Evolutionary conservation across 1,140 invertebrate genomes (phyloP).

Genomic region (Cheumatopsyche charites): DNA sequence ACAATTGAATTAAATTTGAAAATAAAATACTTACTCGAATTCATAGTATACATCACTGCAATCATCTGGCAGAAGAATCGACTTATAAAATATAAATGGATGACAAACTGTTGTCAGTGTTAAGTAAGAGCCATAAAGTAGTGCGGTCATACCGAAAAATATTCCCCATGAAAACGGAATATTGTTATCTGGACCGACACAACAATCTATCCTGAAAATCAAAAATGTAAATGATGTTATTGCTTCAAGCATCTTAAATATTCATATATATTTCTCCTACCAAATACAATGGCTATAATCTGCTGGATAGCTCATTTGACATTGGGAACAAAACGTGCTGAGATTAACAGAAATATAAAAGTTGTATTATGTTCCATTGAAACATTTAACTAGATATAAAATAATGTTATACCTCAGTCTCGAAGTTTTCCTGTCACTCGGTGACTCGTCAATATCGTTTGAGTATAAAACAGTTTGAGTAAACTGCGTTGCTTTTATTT

Average conservation of each 20-base stretch:
- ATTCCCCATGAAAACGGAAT: constrained; percentile 66
- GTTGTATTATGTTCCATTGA: neutral
- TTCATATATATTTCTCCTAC: constrained; percentile 50
- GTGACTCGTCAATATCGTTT: neutral
- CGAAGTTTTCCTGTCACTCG: neutral
- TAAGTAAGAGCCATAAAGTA: constrained; percentile 72
- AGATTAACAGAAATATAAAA: constrained; percentile 27
- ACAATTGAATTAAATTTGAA: neutral
- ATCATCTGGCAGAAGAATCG: constrained; percentile 71
- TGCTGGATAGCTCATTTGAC: constrained; percentile 56
- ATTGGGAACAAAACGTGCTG: constrained; percentile 52
- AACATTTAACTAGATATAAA: neutral
- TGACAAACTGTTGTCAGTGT: constrained; percentile 75
- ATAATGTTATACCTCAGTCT: neutral
- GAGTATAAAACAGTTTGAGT: neutral
- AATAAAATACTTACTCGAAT: constrained; percentile 62
- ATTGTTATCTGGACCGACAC: constrained; percentile 70
- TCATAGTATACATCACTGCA: constrained; percentile 74
- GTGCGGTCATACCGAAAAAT: constrained; percentile 64
- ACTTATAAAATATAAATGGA: constrained; percentile 67
- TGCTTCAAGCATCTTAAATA: too few species aligned
- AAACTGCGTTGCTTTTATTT: constrained; percentile 56
- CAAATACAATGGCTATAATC: constrained; percentile 62
- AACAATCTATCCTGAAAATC: constrained; percentile 72
- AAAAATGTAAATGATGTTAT: neutral